These are phyloP conservation scores for Brachionus koreanus DNA, from an alignment of 1,140 invertebrate species.

Conservation along the genomic window DNA sequence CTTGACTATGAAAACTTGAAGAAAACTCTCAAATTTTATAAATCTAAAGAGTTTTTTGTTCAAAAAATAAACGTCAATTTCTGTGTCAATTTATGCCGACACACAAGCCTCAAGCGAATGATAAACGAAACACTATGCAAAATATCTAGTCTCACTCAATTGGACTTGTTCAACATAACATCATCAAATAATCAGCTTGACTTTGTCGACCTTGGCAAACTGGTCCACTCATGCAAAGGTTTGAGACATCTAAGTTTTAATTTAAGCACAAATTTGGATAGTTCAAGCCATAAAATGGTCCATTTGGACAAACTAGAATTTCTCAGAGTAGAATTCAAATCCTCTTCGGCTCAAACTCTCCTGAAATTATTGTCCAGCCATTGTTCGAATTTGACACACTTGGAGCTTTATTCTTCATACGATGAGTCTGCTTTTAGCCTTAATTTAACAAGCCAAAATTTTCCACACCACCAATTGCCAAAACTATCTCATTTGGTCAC, in stretches of 20 bases:
- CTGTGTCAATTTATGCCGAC: neutral
- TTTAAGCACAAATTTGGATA: neutral
- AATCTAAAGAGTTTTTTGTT: neutral
- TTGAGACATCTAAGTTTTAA: neutral
- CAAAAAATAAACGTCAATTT: conserved; percentile 5
- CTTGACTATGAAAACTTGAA: conserved; percentile 4
- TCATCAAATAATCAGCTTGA: neutral
- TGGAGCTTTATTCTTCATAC: conserved; percentile 6
- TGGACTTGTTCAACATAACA: neutral
- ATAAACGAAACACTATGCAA: neutral
- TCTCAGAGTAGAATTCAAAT: neutral
- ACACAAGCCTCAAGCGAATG: neutral
- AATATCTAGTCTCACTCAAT: neutral
- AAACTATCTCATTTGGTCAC: neutral
- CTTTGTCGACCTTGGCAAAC: neutral
- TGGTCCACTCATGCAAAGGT: neutral
- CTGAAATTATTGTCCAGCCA: neutral
- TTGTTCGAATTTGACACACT: neutral
- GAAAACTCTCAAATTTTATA: neutral
- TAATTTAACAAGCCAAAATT: neutral
- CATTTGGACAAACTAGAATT: neutral
- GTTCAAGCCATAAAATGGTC: neutral
- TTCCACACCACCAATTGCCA: neutral
- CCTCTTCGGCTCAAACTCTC: neutral
- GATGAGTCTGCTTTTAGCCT: neutral